These are phyloP conservation scores for Gambusia affinis DNA, from an alignment of 2,113 vertebrate species.

Conservation along the genomic window DNA sequence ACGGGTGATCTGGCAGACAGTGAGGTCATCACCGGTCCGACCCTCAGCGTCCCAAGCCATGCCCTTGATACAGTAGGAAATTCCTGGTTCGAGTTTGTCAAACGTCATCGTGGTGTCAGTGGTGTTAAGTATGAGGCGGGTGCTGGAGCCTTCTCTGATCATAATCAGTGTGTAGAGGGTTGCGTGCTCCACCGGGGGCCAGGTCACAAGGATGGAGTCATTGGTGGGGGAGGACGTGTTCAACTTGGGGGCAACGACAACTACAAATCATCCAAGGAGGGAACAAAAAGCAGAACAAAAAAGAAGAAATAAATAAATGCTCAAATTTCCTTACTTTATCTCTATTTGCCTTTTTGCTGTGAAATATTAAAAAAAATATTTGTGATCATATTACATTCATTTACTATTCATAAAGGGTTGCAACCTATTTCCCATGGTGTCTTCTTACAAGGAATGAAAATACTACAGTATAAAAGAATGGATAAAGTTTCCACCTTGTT, in stretches of 20 bases:
- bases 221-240: constrained; percentile 78
- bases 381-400: constrained; percentile 63
- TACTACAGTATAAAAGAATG: constrained; percentile 19
- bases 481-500: constrained; percentile 68
- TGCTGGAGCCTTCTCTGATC: constrained; percentile 81
- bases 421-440: constrained; percentile 82
- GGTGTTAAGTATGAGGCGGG: constrained; percentile 83
- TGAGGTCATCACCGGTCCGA: constrained; percentile 85
- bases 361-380: constrained; percentile 28
- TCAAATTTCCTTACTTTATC: background rate
- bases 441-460: constrained; percentile 69
- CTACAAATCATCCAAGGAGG: constrained; percentile 64
- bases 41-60: constrained; percentile 85
- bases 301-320: background rate
- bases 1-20: constrained; percentile 90
- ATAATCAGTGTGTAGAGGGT: constrained; percentile 84
- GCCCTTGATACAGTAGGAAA: constrained; percentile 86
- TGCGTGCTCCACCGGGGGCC: constrained; percentile 83
- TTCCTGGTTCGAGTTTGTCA: constrained; percentile 82
- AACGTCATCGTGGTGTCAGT: constrained; percentile 81
- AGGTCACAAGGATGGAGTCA: constrained; percentile 81
- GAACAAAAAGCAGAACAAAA: background rate
- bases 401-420: constrained; percentile 50
- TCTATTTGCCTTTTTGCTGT: constrained; percentile 16
- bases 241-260: constrained; percentile 82